A percentile compares a stretch with the other conserved stretches of the same genome.
Conservation (phyloP, 2,797 vertebrate genomes). For the Pipistrellus pygmaeus region DNA sequence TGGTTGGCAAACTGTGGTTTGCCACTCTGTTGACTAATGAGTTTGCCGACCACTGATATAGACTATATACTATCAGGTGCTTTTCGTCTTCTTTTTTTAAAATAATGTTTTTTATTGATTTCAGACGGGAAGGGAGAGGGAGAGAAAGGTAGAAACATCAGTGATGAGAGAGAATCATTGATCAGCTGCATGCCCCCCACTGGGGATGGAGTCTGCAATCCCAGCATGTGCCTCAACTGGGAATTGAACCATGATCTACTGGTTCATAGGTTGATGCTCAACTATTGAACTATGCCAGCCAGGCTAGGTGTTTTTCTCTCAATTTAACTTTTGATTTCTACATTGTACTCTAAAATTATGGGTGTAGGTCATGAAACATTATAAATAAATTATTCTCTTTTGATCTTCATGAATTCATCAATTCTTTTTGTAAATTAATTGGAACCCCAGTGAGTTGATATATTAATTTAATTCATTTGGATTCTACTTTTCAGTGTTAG, state of each 20-base stretch:
- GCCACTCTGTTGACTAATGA: no score
- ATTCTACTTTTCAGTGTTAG: constrained; percentile 67
- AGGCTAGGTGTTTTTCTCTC: neutral
- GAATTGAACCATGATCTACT: no score
- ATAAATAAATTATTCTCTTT: constrained; percentile 65
- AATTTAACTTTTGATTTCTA: constrained; percentile 43
- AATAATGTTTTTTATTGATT: no score
- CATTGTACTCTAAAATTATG: neutral
- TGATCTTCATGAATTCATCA: constrained; percentile 52
- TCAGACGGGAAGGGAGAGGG: no score
- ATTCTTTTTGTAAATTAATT: constrained; percentile 78
- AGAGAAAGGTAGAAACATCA: no score
- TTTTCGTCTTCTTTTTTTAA: neutral
- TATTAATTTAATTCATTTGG: constrained; percentile 74
- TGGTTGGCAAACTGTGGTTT: no score
- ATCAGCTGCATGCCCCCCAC: no score
- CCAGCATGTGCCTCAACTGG: no score
- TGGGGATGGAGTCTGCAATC: no score
- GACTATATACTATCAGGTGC: neutral
- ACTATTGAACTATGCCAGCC: no score
- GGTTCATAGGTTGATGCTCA: no score
- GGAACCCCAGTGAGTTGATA: constrained; percentile 54
- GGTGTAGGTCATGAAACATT: neutral
- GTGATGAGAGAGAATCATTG: no score
- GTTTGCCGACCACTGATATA: neutral